Evolutionary conservation across 2,797 vertebrate genomes (phyloP).

Genomic region (Natrix natrix): DNA sequence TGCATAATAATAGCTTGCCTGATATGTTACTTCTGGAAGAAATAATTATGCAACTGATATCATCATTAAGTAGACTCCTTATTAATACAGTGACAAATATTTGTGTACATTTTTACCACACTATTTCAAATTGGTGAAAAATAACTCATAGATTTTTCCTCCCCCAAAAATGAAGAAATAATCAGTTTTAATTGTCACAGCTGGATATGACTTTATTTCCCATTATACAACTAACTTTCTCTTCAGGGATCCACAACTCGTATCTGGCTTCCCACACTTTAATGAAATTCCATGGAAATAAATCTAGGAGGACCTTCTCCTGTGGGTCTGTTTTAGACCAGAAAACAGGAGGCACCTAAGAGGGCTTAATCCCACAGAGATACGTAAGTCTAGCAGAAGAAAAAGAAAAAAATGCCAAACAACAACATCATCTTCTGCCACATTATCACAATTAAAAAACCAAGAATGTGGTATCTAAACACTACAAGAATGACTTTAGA

Average conservation of each 20-base stretch:
- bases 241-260: neutral
- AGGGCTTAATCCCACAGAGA: neutral
- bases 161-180: neutral
- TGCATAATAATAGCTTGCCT: slow-evolving; percentile 56
- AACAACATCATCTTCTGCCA: neutral
- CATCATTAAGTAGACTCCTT: neutral
- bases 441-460: neutral
- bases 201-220: neutral
- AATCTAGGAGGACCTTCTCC: neutral
- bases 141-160: neutral
- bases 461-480: neutral
- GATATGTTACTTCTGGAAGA: slow-evolving; percentile 21
- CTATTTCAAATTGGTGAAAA: neutral
- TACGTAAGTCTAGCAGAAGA: neutral
- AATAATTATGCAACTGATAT: slow-evolving; percentile 40
- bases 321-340: neutral
- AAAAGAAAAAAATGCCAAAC: neutral
- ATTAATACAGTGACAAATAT: neutral
- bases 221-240: neutral
- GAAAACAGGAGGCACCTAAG: neutral
- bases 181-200: neutral
- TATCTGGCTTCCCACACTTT: neutral
- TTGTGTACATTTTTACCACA: neutral
- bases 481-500: neutral
- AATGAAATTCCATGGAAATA: neutral